Evolutionary conservation across 2,113 vertebrate species (phyloP).

Genomic region (Nymphicus hollandicus): DNA sequence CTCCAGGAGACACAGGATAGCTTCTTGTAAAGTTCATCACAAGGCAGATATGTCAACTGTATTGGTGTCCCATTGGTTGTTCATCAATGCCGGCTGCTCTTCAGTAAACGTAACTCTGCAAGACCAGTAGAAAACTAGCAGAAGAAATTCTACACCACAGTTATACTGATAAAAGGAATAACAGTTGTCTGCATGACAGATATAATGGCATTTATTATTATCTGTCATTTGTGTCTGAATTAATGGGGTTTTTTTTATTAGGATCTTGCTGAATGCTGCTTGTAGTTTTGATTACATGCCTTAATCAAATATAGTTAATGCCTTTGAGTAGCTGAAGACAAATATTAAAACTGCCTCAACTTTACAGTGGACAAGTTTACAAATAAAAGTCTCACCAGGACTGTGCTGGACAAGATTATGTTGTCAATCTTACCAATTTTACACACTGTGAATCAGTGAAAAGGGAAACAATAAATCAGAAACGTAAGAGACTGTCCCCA

Average conservation of each 20-base stretch:
- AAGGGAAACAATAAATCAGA: background rate
- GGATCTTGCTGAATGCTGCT: background rate
- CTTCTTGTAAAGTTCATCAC: background rate
- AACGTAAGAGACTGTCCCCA: background rate
- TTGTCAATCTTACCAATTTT: background rate
- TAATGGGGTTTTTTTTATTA: background rate
- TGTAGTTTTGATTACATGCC: background rate
- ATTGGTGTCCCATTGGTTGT: accelerated
- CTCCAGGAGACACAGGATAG: background rate
- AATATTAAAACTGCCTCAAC: accelerated
- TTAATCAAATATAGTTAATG: background rate
- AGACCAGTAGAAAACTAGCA: background rate
- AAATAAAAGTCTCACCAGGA: background rate
- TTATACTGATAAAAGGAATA: background rate
- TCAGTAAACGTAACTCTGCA: background rate
- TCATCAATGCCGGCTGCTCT: background rate
- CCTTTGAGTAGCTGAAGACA: background rate
- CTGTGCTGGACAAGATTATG: background rate
- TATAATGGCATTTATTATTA: background rate
- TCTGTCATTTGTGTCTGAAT: background rate
- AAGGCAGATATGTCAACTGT: background rate
- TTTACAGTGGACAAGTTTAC: background rate
- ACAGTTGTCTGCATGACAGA: background rate
- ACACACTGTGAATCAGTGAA: background rate
- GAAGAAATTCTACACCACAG: background rate